A percentile compares a stretch with the other conserved stretches of the same genome.
phyloP scores from a whole-genome alignment of 2,113 vertebrate genomes.

The Anseranas semipalmata region DNA sequence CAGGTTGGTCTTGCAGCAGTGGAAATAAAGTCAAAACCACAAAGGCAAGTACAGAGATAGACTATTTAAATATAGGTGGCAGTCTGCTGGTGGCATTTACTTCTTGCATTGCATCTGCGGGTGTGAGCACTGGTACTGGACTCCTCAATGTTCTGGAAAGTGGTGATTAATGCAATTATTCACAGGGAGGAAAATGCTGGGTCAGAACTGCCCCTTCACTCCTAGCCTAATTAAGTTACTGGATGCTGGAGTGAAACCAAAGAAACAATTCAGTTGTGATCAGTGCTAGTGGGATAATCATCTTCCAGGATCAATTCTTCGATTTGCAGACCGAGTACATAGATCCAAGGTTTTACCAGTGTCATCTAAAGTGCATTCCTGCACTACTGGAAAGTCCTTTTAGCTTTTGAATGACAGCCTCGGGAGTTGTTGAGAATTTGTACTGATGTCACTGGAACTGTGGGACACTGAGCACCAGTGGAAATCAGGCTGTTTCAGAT shows the following conservation, averaged over 20 bases:
- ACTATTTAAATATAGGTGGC: neutral
- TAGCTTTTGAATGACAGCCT: neutral
- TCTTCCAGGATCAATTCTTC: neutral
- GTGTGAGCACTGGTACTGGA: neutral
- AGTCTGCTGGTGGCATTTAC: neutral
- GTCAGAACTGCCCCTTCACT: neutral
- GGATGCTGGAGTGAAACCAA: neutral
- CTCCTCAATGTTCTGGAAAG: neutral
- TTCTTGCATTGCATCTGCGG: neutral
- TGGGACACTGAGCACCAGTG: neutral
- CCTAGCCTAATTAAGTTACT: neutral
- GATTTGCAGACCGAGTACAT: neutral
- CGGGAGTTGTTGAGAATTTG: neutral
- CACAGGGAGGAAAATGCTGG: neutral
- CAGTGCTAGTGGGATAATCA: neutral
- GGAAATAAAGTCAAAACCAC: constrained; percentile 99
- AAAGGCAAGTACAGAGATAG: constrained; percentile 83
- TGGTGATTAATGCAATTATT: neutral
- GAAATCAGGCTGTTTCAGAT: neutral
- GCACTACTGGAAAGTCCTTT: neutral
- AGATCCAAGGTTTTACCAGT: neutral
- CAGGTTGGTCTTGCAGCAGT: constrained; percentile 98
- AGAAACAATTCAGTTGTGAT: rapidly evolving
- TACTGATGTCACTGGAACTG: neutral
- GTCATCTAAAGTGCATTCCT: neutral